phyloP scores from a whole-genome alignment of 1,140 invertebrate genomes.

The Bombyx mandarina region DNA sequence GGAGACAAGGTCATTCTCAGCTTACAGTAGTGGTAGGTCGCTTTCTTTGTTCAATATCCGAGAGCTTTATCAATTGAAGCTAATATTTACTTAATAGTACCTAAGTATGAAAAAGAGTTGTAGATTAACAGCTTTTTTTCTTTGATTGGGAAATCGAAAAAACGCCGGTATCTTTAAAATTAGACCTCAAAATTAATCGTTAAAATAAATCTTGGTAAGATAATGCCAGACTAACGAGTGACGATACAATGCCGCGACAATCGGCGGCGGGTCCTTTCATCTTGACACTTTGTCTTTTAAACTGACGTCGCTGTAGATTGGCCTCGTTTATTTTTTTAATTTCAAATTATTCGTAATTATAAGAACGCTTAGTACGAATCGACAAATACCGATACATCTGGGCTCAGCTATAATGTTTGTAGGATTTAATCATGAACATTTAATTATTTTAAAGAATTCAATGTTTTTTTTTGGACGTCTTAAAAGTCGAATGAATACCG shows the following conservation, averaged over 20 bases:
- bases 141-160: not conserved
- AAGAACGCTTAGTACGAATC: too few relatives aligned
- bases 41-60: too few relatives aligned
- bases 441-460: too few relatives aligned
- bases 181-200: constrained; percentile 46
- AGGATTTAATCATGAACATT: too few relatives aligned
- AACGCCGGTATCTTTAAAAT: constrained; percentile 13
- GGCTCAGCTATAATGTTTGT: too few relatives aligned
- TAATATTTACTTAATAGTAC: not conserved
- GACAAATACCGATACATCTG: too few relatives aligned
- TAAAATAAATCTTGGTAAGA: constrained; percentile 66
- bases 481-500: too few relatives aligned
- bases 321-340: constrained; percentile 4
- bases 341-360: not conserved
- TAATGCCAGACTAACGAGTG: constrained; percentile 61
- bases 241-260: constrained; percentile 63
- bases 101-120: not conserved
- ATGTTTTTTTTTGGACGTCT: too few relatives aligned
- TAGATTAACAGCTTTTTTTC: not conserved
- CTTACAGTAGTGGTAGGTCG: too few relatives aligned
- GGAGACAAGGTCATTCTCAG: too few relatives aligned
- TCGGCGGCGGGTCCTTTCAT: constrained; percentile 60
- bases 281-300: constrained; percentile 53
- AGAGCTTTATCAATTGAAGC: not conserved
- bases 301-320: constrained; percentile 14